Percentiles rank a stretch among this genome's conserved stretches.
Conservation (phyloP, 92 coral and sea anemone species). For the Chrysogorgia sp. region DNA sequence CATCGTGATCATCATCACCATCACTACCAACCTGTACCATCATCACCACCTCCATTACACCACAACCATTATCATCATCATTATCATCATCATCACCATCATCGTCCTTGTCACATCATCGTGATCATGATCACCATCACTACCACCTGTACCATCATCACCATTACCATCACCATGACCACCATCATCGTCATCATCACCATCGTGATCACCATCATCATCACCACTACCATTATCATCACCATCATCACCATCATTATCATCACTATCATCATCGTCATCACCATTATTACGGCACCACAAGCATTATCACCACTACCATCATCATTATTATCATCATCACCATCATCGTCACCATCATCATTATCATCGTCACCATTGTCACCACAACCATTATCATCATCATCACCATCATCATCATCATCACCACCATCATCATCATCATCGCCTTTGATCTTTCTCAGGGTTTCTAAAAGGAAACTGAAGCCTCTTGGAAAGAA, state of each 20-base stretch:
- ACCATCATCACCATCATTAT: background rate
- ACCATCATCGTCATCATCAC: background rate
- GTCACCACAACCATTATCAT: background rate
- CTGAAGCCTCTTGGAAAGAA: constrained; percentile 85
- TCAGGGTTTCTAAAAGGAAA: constrained; percentile 80
- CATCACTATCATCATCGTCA: too few relatives aligned
- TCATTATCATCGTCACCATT: background rate
- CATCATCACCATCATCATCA: background rate
- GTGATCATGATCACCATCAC: background rate
- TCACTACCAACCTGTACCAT: background rate
- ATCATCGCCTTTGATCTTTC: background rate
- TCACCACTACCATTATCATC: background rate
- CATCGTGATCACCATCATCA: background rate
- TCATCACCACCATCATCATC: background rate
- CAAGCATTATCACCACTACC: too few relatives aligned
- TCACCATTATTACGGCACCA: too few relatives aligned
- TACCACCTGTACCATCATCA: background rate
- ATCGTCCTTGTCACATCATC: background rate
- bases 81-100: background rate
- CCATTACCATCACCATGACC: background rate
- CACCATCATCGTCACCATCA: background rate
- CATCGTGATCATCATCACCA: background rate
- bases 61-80: too few relatives aligned
- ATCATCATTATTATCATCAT: background rate
- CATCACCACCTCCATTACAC: too few relatives aligned